Percentiles rank a stretch among this genome's conserved stretches.
Conservation (phyloP, 2,888 invertebrate genomes). For the Mechanitis messenoides region DNA sequence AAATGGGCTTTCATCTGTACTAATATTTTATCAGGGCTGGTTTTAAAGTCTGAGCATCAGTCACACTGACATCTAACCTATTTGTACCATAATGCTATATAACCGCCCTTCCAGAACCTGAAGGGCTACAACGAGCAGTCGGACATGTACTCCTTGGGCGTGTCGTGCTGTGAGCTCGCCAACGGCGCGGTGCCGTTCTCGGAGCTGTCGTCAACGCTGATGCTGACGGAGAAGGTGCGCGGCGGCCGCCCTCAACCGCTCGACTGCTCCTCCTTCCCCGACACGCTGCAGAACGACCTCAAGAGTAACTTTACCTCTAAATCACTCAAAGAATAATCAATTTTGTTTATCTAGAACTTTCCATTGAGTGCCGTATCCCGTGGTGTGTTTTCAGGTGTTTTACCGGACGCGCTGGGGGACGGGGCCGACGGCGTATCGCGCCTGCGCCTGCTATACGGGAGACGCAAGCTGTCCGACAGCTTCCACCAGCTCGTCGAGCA, state of each 20-base stretch:
- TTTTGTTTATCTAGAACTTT: too few relatives aligned
- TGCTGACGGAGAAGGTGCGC: conserved; percentile 92
- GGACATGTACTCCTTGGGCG: conserved; percentile 94
- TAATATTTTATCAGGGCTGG: too few relatives aligned
- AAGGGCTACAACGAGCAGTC: conserved; percentile 92
- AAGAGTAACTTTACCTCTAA: conserved; percentile 40
- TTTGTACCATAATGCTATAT: not conserved
- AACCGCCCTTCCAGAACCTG: conserved; percentile 77
- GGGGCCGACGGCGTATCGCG: conserved; percentile 57
- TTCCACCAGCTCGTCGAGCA: conserved; percentile 87
- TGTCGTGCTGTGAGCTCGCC: conserved; percentile 90
- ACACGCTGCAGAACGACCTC: conserved; percentile 61
- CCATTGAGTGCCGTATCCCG: too few relatives aligned
- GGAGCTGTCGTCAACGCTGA: conserved; percentile 89
- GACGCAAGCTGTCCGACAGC: conserved; percentile 82
- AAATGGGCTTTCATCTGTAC: too few relatives aligned
- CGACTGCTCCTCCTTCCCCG: conserved; percentile 82
- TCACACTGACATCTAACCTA: too few relatives aligned
- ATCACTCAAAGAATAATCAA: conserved; percentile 26
- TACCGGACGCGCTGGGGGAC: conserved; percentile 70
- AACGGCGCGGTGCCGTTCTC: conserved; percentile 93
- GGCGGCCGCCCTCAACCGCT: conserved; percentile 86
- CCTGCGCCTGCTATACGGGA: conserved; percentile 68
- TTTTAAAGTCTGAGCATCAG: too few relatives aligned
- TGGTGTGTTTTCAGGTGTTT: not conserved